Percentiles rank a stretch among this genome's conserved stretches.
Evolutionary conservation across 1,140 invertebrate species (phyloP).

Genomic region (Galleria mellonella): DNA sequence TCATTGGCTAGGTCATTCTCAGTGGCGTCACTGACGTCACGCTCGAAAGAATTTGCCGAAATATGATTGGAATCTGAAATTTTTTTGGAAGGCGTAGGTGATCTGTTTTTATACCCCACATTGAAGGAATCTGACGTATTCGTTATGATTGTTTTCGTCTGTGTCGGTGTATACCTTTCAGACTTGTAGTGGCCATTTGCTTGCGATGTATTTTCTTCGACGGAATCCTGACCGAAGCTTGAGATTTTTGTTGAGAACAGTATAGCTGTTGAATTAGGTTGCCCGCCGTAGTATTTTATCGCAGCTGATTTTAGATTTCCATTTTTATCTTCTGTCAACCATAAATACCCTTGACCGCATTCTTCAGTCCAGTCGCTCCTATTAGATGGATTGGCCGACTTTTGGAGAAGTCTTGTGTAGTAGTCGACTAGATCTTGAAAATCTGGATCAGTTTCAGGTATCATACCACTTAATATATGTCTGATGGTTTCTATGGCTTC

Average conservation of each 20-base stretch:
- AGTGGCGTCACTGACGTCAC: constrained; percentile 19
- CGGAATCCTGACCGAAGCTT: constrained; percentile 69
- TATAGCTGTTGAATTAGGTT: constrained; percentile 55
- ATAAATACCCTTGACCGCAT: constrained; percentile 62
- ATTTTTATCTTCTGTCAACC: constrained; percentile 54
- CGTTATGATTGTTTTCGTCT: constrained; percentile 62
- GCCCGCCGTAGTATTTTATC: constrained; percentile 59
- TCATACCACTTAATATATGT: constrained; percentile 71
- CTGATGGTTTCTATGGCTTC: constrained; percentile 78
- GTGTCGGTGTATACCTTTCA: constrained; percentile 49
- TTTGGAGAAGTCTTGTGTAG: constrained; percentile 52
- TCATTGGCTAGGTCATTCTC: constrained; percentile 33
- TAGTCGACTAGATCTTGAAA: constrained; percentile 54
- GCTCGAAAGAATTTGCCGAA: constrained; percentile 33
- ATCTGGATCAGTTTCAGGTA: constrained; percentile 50
- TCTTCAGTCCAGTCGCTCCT: constrained; percentile 44
- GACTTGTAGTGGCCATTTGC: constrained; percentile 46
- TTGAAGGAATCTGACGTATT: constrained; percentile 52
- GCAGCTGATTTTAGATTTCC: constrained; percentile 46
- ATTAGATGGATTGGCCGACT: constrained; percentile 33
- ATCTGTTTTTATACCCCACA: constrained; percentile 46
- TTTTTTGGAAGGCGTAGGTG: constrained; percentile 45
- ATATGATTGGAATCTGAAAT: constrained; percentile 35
- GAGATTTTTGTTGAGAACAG: constrained; percentile 72
- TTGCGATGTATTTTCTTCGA: constrained; percentile 40